phyloP scores from a whole-genome alignment of 2,888 invertebrate genomes.

The Hypolimnas misippus region DNA sequence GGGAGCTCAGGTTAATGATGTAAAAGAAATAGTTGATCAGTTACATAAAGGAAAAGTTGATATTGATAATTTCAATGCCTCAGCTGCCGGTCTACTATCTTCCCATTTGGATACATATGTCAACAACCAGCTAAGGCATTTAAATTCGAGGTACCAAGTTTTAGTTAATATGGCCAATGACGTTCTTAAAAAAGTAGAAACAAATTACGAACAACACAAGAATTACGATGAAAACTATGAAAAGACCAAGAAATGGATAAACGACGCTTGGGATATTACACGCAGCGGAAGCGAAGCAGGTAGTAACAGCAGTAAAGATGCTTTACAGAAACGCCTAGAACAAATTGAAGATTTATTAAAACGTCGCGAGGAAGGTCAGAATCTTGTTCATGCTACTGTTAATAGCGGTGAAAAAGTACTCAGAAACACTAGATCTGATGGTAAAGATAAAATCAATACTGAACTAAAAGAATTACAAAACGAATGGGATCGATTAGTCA shows the following conservation, averaged over 20 bases:
- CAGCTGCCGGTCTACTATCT: slow-evolving; percentile 89
- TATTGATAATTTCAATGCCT: slow-evolving; percentile 92
- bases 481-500: slow-evolving; percentile 96
- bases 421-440: slow-evolving; percentile 94
- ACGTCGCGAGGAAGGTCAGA: slow-evolving; percentile 94
- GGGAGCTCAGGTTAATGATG: slow-evolving; percentile 92
- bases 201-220: slow-evolving; percentile 93
- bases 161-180: slow-evolving; percentile 94
- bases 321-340: slow-evolving; percentile 90
- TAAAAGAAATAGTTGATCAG: slow-evolving; percentile 89
- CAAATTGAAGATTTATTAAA: slow-evolving; percentile 91
- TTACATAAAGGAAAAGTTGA: slow-evolving; percentile 91
- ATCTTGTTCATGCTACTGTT: slow-evolving; percentile 92
- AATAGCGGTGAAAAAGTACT: slow-evolving; percentile 96
- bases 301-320: slow-evolving; percentile 91
- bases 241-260: slow-evolving; percentile 93
- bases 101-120: slow-evolving; percentile 95
- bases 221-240: slow-evolving; percentile 90
- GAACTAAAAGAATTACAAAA: slow-evolving; percentile 95
- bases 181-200: slow-evolving; percentile 95
- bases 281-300: slow-evolving; percentile 91
- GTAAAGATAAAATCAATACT: slow-evolving; percentile 92
- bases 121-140: slow-evolving; percentile 92
- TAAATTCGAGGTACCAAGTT: slow-evolving; percentile 95
- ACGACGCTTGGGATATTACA: slow-evolving; percentile 92